Conservation (phyloP, 2,888 invertebrate species). For the Thyatira batis region DNA sequence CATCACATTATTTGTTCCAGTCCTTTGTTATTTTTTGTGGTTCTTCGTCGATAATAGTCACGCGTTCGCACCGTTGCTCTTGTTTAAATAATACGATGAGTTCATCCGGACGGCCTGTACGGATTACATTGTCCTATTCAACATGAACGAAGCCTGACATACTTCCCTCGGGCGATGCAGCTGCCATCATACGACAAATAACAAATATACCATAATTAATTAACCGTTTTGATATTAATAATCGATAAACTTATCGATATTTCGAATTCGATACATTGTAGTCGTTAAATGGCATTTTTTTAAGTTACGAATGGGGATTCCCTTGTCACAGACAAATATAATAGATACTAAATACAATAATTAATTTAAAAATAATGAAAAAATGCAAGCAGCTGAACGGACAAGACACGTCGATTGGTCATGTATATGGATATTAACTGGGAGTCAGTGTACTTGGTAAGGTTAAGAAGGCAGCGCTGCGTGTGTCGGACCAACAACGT, state of each 20-base stretch:
- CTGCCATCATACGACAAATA: slow-evolving; percentile 53
- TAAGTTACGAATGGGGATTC: neutral
- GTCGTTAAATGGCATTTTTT: neutral
- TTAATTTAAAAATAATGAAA: neutral
- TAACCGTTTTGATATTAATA: slow-evolving; percentile 29
- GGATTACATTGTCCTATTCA: slow-evolving; percentile 48
- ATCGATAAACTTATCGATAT: neutral
- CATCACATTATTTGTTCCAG: neutral
- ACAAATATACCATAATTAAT: slow-evolving; percentile 32
- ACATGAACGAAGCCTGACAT: slow-evolving; percentile 57
- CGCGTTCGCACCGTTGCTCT: slow-evolving; percentile 5
- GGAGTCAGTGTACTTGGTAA: slow-evolving; percentile 16
- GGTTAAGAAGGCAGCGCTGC: neutral
- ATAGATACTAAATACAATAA: neutral
- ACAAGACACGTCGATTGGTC: neutral
- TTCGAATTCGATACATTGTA: neutral
- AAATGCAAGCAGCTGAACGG: slow-evolving; percentile 2
- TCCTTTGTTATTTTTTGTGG: neutral
- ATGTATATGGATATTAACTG: slow-evolving; percentile 36
- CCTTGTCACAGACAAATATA: neutral
- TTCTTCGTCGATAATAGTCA: neutral
- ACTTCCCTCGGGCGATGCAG: slow-evolving; percentile 59
- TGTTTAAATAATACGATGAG: slow-evolving; percentile 45
- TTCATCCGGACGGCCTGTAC: slow-evolving; percentile 34
- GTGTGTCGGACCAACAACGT: neutral